phyloP scores from a whole-genome alignment of 2,113 vertebrate species.

The Anolis carolinensis region DNA sequence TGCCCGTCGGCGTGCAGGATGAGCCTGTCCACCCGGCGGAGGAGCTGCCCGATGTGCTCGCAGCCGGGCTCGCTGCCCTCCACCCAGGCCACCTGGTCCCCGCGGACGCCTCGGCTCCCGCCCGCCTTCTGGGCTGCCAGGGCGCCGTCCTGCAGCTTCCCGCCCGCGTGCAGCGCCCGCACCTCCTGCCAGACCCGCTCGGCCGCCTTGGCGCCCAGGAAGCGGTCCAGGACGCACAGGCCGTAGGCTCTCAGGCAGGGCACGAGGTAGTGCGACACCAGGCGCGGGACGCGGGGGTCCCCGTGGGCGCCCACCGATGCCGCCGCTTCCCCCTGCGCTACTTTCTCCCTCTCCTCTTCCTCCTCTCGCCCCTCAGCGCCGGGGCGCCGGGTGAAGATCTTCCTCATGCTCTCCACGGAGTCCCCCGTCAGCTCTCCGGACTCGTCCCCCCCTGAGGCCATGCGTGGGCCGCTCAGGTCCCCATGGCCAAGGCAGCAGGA shows the following conservation, averaged over 20 bases:
- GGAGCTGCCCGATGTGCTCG: constrained; percentile 66
- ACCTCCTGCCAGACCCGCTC: constrained; percentile 71
- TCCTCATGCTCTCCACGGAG: constrained; percentile 13
- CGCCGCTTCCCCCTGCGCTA: no score
- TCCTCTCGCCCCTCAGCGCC: background rate
- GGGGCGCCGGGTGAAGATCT: background rate
- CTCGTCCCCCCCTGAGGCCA: constrained; percentile 12
- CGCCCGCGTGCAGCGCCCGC: constrained; percentile 55
- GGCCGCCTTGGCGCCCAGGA: constrained; percentile 65
- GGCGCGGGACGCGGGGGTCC: constrained; percentile 40
- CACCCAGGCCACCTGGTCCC: constrained; percentile 72
- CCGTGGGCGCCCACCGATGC: no score
- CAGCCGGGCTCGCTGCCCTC: constrained; percentile 68
- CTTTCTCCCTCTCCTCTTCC: background rate
- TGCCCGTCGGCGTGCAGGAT: constrained; percentile 68
- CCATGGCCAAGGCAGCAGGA: background rate
- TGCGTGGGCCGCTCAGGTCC: background rate
- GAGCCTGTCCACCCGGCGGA: constrained; percentile 70
- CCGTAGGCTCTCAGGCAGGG: constrained; percentile 71
- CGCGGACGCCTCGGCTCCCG: constrained; percentile 63
- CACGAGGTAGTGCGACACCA: constrained; percentile 63
- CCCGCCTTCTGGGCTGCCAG: constrained; percentile 55
- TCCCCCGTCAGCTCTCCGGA: background rate
- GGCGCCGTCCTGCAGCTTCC: constrained; percentile 65
- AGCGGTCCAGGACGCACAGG: constrained; percentile 68